These are phyloP conservation scores for Varanus salvator DNA, from an alignment of 2,113 vertebrate genomes.

Conservation along the genomic window DNA sequence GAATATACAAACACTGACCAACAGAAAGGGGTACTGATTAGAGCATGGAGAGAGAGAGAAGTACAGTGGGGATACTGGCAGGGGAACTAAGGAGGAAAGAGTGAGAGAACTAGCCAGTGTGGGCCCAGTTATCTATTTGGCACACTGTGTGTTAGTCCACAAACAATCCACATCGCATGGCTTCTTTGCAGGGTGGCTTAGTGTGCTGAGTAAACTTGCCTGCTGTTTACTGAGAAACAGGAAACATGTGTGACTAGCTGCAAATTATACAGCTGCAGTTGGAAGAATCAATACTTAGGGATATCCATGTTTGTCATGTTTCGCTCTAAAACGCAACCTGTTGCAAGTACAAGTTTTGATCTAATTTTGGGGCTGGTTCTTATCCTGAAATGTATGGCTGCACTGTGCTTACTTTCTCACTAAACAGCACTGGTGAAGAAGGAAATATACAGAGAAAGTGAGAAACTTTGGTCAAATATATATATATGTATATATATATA, in stretches of 20 bases:
- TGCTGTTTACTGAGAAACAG: constrained; percentile 6
- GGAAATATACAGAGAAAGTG: constrained; percentile 43
- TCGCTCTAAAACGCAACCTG: constrained; percentile 22
- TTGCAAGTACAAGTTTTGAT: background rate
- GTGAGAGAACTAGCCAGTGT: no score
- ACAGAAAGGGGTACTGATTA: no score
- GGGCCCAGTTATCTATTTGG: no score
- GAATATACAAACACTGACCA: no score
- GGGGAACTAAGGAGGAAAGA: no score
- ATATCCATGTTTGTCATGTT: background rate
- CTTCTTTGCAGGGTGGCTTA: no score
- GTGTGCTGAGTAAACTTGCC: no score
- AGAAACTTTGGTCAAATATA: no score
- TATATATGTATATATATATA: constrained; percentile 33
- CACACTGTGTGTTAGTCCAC: no score
- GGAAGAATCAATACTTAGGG: background rate
- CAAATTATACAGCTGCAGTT: background rate
- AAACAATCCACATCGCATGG: no score
- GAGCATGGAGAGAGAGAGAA: no score
- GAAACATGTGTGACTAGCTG: constrained; percentile 3
- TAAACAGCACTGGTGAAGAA: constrained; percentile 36
- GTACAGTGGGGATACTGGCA: no score
- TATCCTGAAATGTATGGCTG: background rate
- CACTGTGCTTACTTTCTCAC: background rate
- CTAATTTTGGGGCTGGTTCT: constrained; percentile 26